Evolutionary conservation across 2,797 vertebrate genomes (phyloP).

Genomic region (Caiman crocodilus): DNA sequence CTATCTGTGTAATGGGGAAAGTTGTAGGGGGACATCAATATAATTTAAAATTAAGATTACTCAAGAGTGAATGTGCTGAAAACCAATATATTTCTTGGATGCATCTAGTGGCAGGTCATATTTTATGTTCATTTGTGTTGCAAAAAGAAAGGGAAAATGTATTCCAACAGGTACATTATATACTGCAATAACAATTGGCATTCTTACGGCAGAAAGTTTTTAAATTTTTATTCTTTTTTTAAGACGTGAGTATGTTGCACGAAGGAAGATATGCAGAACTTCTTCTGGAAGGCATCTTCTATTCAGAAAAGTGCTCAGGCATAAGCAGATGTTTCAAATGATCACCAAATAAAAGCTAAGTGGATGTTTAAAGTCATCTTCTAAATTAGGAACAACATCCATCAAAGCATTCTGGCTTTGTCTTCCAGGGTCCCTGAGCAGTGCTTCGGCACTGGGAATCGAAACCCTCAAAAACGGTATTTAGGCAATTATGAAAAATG

Average conservation of each 20-base stretch:
- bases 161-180: background rate
- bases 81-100: background rate
- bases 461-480: too few species aligned
- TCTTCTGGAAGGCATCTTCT: background rate
- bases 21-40: background rate
- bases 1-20: background rate
- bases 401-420: background rate
- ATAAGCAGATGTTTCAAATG: background rate
- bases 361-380: background rate
- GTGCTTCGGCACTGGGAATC: too few species aligned
- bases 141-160: background rate
- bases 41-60: constrained; percentile 33
- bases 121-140: background rate
- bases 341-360: background rate
- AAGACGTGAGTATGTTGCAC: background rate
- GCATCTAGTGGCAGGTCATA: background rate
- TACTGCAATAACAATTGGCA: background rate
- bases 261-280: background rate
- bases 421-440: background rate
- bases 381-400: background rate
- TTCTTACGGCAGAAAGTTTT: background rate
- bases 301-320: background rate
- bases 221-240: background rate
- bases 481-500: too few species aligned
- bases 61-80: background rate